Evolutionary conservation across 2,888 invertebrate genomes (phyloP).

Genomic region (Apomyelois bistriatella): DNA sequence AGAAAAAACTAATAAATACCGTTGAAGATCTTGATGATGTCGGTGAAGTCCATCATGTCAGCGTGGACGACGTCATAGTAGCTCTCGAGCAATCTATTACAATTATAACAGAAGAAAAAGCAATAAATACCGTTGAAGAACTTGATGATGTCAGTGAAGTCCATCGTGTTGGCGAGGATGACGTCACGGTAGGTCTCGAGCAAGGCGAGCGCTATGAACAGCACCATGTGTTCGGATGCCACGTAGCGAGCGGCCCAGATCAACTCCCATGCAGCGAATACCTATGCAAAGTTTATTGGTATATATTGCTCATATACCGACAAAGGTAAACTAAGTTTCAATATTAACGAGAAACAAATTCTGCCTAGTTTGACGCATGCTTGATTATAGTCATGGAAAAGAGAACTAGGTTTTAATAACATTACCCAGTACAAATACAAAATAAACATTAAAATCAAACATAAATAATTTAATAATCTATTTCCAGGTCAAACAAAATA

Average conservation of each 20-base stretch:
- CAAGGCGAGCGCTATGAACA: conserved; percentile 95
- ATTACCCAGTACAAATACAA: no score
- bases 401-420: no score
- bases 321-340: no score
- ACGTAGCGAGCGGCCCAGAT: conserved; percentile 96
- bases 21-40: conserved; percentile 98
- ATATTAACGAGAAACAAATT: background rate
- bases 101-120: no score
- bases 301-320: no score
- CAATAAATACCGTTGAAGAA: conserved; percentile 90
- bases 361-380: no score
- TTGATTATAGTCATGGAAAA: no score
- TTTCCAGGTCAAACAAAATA: no score
- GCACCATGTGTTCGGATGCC: conserved; percentile 92
- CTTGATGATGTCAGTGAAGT: conserved; percentile 98
- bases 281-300: conserved; percentile 35
- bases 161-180: conserved; percentile 96
- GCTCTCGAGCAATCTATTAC: conserved; percentile 84
- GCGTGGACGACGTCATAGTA: conserved; percentile 96
- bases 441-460: no score
- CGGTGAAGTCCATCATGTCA: conserved; percentile 98
- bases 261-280: conserved; percentile 95
- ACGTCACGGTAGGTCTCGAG: conserved; percentile 96
- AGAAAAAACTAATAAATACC: conserved; percentile 77
- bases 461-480: no score